Conservation (phyloP, 2,113 vertebrate species). For the Butastur rufipennis region DNA sequence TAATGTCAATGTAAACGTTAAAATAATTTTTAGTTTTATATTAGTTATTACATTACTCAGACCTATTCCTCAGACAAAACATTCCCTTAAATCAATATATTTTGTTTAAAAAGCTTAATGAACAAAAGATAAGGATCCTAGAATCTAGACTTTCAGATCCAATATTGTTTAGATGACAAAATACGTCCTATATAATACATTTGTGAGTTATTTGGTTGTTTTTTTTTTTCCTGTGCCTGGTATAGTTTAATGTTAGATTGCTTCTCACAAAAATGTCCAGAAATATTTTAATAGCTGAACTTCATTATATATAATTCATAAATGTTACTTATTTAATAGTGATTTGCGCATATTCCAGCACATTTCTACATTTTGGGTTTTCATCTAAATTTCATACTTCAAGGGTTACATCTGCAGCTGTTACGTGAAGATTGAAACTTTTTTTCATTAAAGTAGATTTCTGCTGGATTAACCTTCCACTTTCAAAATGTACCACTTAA, state of each 20-base stretch:
- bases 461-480: background rate
- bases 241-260: background rate
- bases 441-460: conserved; percentile 38
- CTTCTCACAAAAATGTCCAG: background rate
- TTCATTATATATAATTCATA: background rate
- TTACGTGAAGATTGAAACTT: background rate
- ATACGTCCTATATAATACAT: background rate
- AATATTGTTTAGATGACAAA: background rate
- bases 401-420: background rate
- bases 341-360: background rate
- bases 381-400: conserved; percentile 20
- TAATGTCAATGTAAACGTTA: background rate
- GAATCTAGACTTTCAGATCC: background rate
- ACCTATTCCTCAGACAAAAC: background rate
- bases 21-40: background rate
- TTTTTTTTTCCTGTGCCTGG: background rate
- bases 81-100: background rate
- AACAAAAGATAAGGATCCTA: background rate
- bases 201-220: background rate
- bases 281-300: background rate
- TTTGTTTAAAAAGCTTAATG: background rate
- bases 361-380: background rate
- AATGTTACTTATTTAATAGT: background rate
- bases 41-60: background rate
- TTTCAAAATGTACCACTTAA: conserved; percentile 18